Conservation (phyloP, 2,797 vertebrate genomes). For the Tangara arthus region DNA sequence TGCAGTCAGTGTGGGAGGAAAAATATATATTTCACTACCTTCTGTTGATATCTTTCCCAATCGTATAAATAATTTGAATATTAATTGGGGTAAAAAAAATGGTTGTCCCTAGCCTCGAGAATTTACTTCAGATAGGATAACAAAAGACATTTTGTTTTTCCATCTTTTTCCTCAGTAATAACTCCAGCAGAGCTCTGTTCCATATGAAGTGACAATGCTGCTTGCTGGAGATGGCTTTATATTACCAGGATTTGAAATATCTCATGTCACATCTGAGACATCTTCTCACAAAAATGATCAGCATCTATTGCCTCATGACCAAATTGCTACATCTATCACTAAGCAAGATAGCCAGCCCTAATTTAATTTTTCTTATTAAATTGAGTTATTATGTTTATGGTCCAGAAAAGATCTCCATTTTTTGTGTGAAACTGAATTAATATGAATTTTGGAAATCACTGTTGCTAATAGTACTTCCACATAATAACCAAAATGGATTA, state of each 20-base stretch:
- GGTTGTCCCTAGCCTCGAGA: not conserved
- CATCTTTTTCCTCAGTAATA: not conserved
- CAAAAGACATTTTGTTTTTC: not conserved
- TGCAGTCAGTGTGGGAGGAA: not conserved
- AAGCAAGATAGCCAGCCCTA: not conserved
- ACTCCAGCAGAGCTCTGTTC: not conserved
- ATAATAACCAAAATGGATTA: not conserved
- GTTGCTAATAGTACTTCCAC: not conserved
- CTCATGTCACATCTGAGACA: not conserved
- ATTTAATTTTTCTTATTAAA: not conserved
- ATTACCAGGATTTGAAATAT: not conserved
- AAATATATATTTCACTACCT: not conserved
- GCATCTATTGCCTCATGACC: not conserved
- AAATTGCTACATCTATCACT: not conserved
- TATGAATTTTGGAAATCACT: not conserved
- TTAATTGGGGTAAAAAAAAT: not conserved
- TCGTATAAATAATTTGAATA: not conserved
- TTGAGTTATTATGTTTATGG: not conserved
- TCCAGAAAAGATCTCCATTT: not conserved
- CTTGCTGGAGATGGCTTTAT: not conserved
- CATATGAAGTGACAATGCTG: not conserved
- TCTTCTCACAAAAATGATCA: not conserved
- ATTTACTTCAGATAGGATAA: not conserved
- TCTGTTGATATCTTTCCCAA: not conserved
- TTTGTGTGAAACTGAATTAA: not conserved